Base-by-base conservation (phyloP, 2,888 invertebrate genomes). In the Melipona bicolor region DNA sequence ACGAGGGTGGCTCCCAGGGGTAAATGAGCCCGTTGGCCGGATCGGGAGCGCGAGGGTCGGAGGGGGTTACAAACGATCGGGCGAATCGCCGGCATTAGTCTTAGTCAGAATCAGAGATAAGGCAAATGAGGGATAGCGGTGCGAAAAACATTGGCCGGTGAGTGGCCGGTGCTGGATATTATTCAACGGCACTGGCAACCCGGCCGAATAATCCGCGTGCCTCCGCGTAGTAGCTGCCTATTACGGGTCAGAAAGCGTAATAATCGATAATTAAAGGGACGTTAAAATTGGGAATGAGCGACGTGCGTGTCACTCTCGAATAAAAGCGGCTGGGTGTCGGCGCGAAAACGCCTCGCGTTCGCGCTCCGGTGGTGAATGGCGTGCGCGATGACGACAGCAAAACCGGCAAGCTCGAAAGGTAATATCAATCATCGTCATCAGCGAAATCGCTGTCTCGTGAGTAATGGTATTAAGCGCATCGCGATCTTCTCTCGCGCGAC, bases 31-130 rank as follows among this genome's bases (percentile, higher is more conserved):
- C 43, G 87, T 77, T 76, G 77, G 79, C 77, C 67, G 72, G 74
- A 72, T 79, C 76, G 77, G 27, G 77, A 36, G 77, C 59, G 69
- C 69, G 70, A 76, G 78, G 72, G 83, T 73, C 74, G 68, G 87
- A 80, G 89, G 90, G 88, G 88, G 92, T 92, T 93, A 93, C 92
- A 92, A 93, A 93, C 92, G 93, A 93, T 92, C 91, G 86, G 83
- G 90, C 89, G 91, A 92, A 93, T 92, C 93, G 91, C 79, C 85
- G 81, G 90, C 93, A 93, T 93, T 92, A 92, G 92, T 92, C 92
- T 92, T 89, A 90, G 92, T 92, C 92, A 92, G 92, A 92, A 92
- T 92, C 92, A 92, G 92, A 92, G 92, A 92, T 92, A 92, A 92
- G 90, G 92, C 91, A 91, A 91, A 92, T 92, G 92, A 92, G 90